These are phyloP conservation scores for Tuberolachnus salignus DNA, from an alignment of 2,888 invertebrate genomes.

Conservation along the genomic window DNA sequence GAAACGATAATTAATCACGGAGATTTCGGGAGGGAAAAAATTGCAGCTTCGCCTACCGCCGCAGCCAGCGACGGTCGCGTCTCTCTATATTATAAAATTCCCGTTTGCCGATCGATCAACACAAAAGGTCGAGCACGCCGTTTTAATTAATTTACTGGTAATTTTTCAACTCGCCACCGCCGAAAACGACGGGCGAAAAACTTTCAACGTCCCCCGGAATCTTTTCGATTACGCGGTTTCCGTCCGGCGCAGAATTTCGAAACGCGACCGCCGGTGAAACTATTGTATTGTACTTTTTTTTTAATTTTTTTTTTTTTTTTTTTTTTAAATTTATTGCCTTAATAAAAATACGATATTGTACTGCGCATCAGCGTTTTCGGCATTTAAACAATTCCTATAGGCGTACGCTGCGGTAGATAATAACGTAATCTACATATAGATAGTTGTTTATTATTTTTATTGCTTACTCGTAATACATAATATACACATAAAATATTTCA, in stretches of 20 bases:
- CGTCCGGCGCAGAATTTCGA: neutral
- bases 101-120: neutral
- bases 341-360: neutral
- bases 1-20: slow-evolving; percentile 46
- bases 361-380: neutral
- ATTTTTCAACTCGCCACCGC: slow-evolving; percentile 30
- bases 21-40: slow-evolving; percentile 23
- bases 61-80: neutral
- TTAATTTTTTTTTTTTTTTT: slow-evolving; percentile 6
- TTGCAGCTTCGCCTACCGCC: neutral
- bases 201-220: slow-evolving; percentile 5
- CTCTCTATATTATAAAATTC: neutral
- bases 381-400: slow-evolving; percentile 19
- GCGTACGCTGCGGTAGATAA: too few relatives aligned
- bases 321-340: neutral
- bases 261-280: neutral
- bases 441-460: too few relatives aligned
- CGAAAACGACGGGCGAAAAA: neutral
- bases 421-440: slow-evolving; percentile 5
- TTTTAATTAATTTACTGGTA: slow-evolving; percentile 52
- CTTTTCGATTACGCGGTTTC: slow-evolving; percentile 8
- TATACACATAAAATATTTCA: slow-evolving; percentile 1
- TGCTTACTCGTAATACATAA: too few relatives aligned
- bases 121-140: slow-evolving; percentile 28
- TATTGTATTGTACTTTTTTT: slow-evolving; percentile 22